Evolutionary conservation across 2,113 vertebrate species (phyloP).

Genomic region (Indicator maculatus): DNA sequence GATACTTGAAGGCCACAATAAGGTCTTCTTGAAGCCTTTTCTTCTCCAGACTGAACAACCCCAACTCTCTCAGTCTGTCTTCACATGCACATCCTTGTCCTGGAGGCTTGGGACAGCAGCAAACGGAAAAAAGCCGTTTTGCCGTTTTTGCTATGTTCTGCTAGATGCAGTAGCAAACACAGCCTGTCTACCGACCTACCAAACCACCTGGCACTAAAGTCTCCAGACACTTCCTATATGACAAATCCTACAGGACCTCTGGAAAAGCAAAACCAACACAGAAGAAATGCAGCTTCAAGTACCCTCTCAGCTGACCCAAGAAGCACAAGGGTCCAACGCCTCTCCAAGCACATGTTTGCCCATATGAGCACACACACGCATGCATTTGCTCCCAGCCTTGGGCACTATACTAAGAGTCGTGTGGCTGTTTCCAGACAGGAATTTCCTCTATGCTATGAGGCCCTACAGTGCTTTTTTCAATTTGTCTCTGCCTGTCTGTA

Average conservation of each 20-base stretch:
- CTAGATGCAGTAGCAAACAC: background rate
- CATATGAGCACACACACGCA: accelerated
- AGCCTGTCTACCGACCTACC: background rate
- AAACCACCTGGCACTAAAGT: background rate
- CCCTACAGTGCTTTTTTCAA: background rate
- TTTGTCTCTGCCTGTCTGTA: background rate
- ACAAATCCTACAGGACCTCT: background rate
- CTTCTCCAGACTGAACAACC: no score
- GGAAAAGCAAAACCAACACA: background rate
- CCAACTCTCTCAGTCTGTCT: no score
- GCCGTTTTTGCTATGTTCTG: no score
- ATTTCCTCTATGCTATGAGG: background rate
- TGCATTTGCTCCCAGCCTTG: background rate
- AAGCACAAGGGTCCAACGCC: background rate
- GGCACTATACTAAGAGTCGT: background rate
- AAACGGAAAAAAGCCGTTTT: background rate
- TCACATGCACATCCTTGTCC: accelerated
- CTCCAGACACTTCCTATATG: background rate
- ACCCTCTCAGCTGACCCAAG: background rate
- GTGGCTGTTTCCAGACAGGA: background rate
- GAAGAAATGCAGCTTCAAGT: background rate
- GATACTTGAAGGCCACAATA: no score
- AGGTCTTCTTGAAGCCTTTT: no score
- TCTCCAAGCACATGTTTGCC: accelerated
- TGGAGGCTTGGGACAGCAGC: background rate